Percentiles rank a stretch among this genome's conserved stretches.
phyloP scores from a whole-genome alignment of 2,888 invertebrate genomes.

The Hemaris fuciformis region DNA sequence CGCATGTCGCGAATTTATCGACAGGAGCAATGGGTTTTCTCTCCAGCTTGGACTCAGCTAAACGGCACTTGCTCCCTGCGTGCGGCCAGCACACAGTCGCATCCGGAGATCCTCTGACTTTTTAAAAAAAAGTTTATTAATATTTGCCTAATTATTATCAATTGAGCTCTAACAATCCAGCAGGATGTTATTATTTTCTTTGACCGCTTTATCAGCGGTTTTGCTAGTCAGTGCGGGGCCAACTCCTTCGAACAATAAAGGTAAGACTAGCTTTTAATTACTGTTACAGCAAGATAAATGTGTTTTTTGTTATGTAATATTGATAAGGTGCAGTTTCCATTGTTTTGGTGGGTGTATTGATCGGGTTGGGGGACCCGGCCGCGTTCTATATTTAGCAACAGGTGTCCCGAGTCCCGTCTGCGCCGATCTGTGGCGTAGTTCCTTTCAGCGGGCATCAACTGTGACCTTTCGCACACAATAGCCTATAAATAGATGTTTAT shows the following conservation, averaged over 20 bases:
- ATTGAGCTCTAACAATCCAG: conserved; percentile 24
- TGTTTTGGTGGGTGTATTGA: conserved; percentile 58
- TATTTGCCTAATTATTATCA: conserved; percentile 31
- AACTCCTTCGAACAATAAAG: conserved; percentile 69
- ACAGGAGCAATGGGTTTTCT: conserved; percentile 63
- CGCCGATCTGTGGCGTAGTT: conserved; percentile 58
- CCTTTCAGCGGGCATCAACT: conserved; percentile 36
- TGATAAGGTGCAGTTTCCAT: conserved; percentile 22
- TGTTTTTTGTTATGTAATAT: background rate
- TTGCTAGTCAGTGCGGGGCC: conserved; percentile 60
- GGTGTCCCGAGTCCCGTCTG: conserved; percentile 63
- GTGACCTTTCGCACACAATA: conserved; percentile 47
- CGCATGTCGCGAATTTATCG: conserved; percentile 80
- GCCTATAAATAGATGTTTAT: conserved; percentile 27
- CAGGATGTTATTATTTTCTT: conserved; percentile 63
- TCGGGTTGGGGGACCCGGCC: conserved; percentile 45
- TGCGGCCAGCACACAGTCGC: conserved; percentile 57
- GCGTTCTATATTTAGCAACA: conserved; percentile 77
- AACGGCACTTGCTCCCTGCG: conserved; percentile 65
- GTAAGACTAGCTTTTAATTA: conserved; percentile 39
- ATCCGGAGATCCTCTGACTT: conserved; percentile 42
- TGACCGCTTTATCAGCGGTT: conserved; percentile 74
- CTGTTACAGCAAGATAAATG: background rate
- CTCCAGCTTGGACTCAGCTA: conserved; percentile 53
- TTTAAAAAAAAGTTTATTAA: conserved; percentile 25